These are phyloP conservation scores for Zoroaster sp. DNA, from an alignment of 53 echinoderm and acorn worm genomes.

Conservation along the genomic window DNA sequence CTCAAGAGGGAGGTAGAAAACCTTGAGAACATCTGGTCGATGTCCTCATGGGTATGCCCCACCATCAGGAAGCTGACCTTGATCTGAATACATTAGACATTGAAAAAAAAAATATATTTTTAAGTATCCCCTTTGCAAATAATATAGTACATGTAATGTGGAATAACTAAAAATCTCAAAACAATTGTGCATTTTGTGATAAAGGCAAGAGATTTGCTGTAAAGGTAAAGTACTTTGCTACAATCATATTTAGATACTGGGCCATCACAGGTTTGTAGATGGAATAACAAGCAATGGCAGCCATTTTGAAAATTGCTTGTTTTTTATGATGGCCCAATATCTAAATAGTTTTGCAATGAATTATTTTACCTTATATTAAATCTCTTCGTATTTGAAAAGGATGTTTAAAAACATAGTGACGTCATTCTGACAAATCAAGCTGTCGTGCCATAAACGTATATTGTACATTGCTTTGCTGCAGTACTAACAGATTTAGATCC, in stretches of 20 bases:
- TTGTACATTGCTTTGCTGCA: not conserved
- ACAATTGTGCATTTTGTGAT: not conserved
- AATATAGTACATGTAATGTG: not conserved
- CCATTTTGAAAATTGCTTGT: not conserved
- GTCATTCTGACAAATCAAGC: not conserved
- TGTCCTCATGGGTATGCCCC: conserved; percentile 39
- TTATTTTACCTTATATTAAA: no score
- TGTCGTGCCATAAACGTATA: not conserved
- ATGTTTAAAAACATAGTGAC: not conserved
- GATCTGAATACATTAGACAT: conserved; percentile 19
- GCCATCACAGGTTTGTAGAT: not conserved
- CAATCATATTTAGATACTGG: not conserved
- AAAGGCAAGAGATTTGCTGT: no score
- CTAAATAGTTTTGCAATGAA: no score
- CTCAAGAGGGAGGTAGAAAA: conserved; percentile 9
- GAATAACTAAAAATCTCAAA: not conserved
- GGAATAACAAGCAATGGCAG: not conserved
- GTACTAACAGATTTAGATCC: not conserved
- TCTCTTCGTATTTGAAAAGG: no score
- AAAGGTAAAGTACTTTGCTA: not conserved
- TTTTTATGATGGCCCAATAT: no score
- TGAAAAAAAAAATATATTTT: not conserved
- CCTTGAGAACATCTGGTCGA: conserved; percentile 49
- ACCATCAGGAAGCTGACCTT: conserved; percentile 55
- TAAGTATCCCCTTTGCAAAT: not conserved